These are phyloP conservation scores for Dendrocopos noguchii DNA, from an alignment of 2,113 vertebrate species.

Conservation along the genomic window DNA sequence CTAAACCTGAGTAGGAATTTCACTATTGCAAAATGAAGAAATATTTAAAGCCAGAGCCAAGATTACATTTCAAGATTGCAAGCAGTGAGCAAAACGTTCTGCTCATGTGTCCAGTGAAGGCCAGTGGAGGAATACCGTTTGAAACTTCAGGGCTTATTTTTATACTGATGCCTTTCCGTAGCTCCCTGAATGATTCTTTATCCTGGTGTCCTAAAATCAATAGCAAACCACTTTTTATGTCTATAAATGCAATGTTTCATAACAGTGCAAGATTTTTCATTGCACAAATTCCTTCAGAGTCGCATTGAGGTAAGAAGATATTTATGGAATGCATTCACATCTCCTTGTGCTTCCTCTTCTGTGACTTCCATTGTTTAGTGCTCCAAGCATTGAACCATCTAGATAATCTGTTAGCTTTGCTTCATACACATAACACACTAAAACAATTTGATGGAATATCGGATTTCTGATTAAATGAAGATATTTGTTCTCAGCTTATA, in stretches of 20 bases:
- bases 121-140: background rate
- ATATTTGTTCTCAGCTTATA: background rate
- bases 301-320: background rate
- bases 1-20: background rate
- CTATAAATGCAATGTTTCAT: background rate
- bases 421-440: background rate
- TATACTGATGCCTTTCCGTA: background rate
- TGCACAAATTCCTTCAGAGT: background rate
- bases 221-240: background rate
- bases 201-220: background rate
- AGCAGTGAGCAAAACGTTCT: background rate
- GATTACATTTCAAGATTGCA: background rate
- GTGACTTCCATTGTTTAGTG: background rate
- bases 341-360: background rate
- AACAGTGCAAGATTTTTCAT: background rate
- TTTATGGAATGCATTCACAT: background rate
- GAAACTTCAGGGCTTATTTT: background rate
- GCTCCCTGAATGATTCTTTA: background rate
- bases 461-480: background rate
- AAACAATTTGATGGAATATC: background rate
- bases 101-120: background rate
- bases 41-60: background rate
- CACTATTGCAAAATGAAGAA: background rate
- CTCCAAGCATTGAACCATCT: background rate
- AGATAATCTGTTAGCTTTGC: background rate